Evolutionary conservation across 2,888 invertebrate genomes (phyloP).

Genomic region (Petrolisthes manimaculis): DNA sequence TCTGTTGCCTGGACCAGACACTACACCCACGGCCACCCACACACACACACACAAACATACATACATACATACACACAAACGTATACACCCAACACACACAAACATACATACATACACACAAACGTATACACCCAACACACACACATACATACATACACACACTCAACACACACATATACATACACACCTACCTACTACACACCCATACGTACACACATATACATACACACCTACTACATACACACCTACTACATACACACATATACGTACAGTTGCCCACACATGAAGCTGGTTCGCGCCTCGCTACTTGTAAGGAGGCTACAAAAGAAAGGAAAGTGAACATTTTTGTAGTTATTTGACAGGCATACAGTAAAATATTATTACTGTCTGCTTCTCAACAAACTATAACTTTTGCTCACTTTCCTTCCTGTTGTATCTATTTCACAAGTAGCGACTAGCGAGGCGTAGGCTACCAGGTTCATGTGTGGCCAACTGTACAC

Average conservation of each 20-base stretch:
- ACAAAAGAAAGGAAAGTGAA: too few species aligned
- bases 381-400: too few species aligned
- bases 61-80: neutral
- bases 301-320: too few species aligned
- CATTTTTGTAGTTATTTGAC: too few species aligned
- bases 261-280: too few species aligned
- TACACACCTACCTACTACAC: neutral
- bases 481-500: too few species aligned
- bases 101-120: neutral
- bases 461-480: too few species aligned
- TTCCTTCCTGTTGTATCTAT: too few species aligned
- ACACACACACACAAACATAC: neutral
- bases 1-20: slow-evolving; percentile 17
- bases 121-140: neutral
- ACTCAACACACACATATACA: neutral
- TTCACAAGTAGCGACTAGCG: too few species aligned
- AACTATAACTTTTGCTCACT: too few species aligned
- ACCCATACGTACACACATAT: neutral
- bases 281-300: too few species aligned
- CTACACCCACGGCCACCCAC: slow-evolving; percentile 6
- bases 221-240: neutral
- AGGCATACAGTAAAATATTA: too few species aligned
- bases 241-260: neutral
- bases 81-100: neutral
- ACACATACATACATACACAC: neutral